Evolutionary conservation across 1,140 invertebrate species (phyloP).

Genomic region (Caligus rogercresseyi): DNA sequence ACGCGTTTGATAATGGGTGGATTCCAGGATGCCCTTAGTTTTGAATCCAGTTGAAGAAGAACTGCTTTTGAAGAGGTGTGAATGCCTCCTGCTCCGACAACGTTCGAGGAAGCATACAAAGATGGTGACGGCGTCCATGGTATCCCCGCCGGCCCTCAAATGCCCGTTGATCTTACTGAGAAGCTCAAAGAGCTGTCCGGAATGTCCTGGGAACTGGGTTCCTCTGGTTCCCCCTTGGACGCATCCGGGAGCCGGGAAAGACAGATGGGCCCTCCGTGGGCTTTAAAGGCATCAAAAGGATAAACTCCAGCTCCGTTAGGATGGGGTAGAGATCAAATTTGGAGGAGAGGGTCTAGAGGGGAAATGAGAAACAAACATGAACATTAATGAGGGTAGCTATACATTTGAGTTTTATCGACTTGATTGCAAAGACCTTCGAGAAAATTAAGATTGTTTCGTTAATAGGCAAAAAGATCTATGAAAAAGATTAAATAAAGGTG

Average conservation of each 20-base stretch:
- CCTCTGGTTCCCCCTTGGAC: too few species aligned
- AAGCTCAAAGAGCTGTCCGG: conserved; percentile 2
- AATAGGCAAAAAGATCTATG: too few species aligned
- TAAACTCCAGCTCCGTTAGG: conserved; percentile 30
- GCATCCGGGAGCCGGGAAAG: too few species aligned
- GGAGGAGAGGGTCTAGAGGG: conserved; percentile 5
- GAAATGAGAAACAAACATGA: too few species aligned
- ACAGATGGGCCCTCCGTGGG: conserved; percentile 19
- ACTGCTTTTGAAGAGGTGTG: conserved; percentile 6
- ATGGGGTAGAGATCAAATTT: conserved; percentile 20
- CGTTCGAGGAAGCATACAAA: conserved; percentile 1
- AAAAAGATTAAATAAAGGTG: too few species aligned
- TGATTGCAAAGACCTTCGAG: too few species aligned
- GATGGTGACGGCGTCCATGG: conserved; percentile 2
- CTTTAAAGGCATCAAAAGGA: conserved; percentile 23
- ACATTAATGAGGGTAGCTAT: too few species aligned
- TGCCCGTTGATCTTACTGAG: not conserved
- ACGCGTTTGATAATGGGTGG: not conserved
- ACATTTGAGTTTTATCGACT: too few species aligned
- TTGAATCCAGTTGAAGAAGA: not conserved
- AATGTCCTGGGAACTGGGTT: too few species aligned
- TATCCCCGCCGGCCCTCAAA: not conserved
- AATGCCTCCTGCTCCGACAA: conserved; percentile 6
- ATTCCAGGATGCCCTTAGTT: not conserved
- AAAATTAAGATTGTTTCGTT: too few species aligned